These are phyloP conservation scores for Anastrepha obliqua DNA, from an alignment of 1,140 invertebrate genomes.

Conservation along the genomic window DNA sequence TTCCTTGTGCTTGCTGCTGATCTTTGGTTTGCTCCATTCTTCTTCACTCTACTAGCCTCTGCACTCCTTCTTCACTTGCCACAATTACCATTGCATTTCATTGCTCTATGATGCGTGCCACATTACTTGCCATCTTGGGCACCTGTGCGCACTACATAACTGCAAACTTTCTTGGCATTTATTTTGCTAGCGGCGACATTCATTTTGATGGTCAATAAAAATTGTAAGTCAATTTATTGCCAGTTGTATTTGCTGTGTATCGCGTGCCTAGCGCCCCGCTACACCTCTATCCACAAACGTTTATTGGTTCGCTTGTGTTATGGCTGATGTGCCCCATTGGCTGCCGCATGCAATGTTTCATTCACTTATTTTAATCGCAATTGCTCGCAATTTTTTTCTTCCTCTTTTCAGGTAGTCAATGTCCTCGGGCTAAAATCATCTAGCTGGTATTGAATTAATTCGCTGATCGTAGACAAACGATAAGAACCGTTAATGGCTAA, in stretches of 20 bases:
- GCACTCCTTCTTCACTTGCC: not conserved
- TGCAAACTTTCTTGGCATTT: not conserved
- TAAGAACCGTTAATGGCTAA: slow-evolving; percentile 65
- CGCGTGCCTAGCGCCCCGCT: not conserved
- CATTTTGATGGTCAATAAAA: slow-evolving; percentile 50
- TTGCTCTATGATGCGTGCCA: not conserved
- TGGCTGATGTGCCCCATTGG: not conserved
- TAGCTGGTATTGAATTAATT: slow-evolving; percentile 71
- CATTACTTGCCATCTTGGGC: slow-evolving; percentile 22
- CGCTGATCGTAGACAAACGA: slow-evolving; percentile 71
- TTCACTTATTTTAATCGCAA: slow-evolving; percentile 2
- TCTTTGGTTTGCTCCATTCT: not conserved
- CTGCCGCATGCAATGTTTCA: slow-evolving; percentile 43
- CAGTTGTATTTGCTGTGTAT: slow-evolving; percentile 19
- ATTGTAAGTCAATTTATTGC: slow-evolving; percentile 49
- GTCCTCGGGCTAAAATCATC: slow-evolving; percentile 51
- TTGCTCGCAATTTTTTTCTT: not conserved
- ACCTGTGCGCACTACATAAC: not conserved
- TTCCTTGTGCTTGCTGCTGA: not conserved
- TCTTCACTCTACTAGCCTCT: not conserved
- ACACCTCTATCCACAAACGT: not conserved
- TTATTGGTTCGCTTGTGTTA: not conserved
- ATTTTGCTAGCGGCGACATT: slow-evolving; percentile 38
- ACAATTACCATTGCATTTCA: not conserved
- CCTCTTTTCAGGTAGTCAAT: slow-evolving; percentile 13